Conservation (phyloP, 2,797 vertebrate genomes). For the Aeoliscus strigatus region DNA sequence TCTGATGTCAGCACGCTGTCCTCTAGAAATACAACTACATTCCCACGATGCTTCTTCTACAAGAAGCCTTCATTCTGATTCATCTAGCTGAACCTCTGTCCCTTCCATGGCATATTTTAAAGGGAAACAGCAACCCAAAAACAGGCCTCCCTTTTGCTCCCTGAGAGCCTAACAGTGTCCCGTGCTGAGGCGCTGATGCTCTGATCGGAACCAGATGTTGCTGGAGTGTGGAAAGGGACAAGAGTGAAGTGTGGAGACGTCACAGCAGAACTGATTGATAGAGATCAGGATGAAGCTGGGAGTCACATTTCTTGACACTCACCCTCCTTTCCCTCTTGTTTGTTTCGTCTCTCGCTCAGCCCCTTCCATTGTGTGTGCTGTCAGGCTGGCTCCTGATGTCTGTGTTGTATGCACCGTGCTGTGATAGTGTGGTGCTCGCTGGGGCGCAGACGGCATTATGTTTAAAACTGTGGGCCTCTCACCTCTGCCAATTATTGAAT, state of each 20-base stretch:
- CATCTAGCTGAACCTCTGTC: conserved; percentile 25
- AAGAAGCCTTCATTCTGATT: conserved; percentile 9
- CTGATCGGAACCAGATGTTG: conserved; percentile 73
- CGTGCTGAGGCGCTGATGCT: conserved; percentile 18
- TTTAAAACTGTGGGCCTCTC: conserved; percentile 35
- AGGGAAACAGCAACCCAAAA: neutral
- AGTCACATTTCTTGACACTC: conserved; percentile 43
- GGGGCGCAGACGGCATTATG: conserved; percentile 17
- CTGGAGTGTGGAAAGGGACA: conserved; percentile 41
- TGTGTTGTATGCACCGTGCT: conserved; percentile 29
- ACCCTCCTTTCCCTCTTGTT: conserved; percentile 5
- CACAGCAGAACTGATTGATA: conserved; percentile 51
- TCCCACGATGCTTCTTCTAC: conserved; percentile 45
- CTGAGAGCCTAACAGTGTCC: conserved; percentile 60
- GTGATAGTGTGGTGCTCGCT: conserved; percentile 14
- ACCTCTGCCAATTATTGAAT: conserved; percentile 49
- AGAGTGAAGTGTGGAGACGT: conserved; percentile 34
- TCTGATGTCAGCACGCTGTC: conserved; percentile 22
- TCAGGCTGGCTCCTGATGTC: conserved; percentile 23
- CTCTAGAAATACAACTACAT: conserved; percentile 17
- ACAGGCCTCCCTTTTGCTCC: conserved; percentile 38
- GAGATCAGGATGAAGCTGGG: conserved; percentile 44
- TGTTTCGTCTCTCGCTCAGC: conserved; percentile 1
- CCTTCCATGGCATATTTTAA: conserved; percentile 32
- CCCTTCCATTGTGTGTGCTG: conserved; percentile 20